Base-by-base conservation (phyloP, 2,888 invertebrate species). In the Latheticus oryzae region DNA sequence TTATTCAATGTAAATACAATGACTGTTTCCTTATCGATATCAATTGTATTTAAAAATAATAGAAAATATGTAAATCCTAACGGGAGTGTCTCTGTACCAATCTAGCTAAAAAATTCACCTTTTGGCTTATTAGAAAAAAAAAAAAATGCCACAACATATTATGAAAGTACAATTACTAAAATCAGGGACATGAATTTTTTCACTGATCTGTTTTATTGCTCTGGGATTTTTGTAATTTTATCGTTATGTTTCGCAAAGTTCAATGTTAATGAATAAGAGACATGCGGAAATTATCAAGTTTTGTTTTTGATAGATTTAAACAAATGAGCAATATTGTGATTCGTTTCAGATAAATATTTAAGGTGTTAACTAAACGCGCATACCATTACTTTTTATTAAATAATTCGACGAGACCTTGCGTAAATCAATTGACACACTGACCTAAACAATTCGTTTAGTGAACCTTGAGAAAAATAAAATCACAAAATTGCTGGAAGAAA, bases 351-450 rank as follows among this genome's bases (percentile, higher is more conserved):
- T n/a, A n/a, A n/a, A n/a, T n/a, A n/a, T n/a, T n/a, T n/a, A n/a
- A n/a, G n/a, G n/a, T n/a, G n/a, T n/a, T n/a, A n/a, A n/a, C n/a
- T n/a, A n/a, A n/a, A 9, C 9, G n/a, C 28, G 19, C 38, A 23
- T 13, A 28, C 42, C 23, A 42, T 42, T 42, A 26, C 11, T 32
- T 51, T 54, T 45, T 37, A 45, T 54, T 54, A 43, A 54, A 35
- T 37, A 45, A 43, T 35, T 32, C 33, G 45, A 5, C 24, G 19
- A 50, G 52, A 24, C 45, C 51, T 33, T 53, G 57, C 28, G 50
- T 50, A 57, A 57, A 57, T 32, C 55, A 60, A 58, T 62, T 62
- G 62, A 62, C 62, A 60, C 40, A 62, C 58, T 62, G 50, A 62
- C 62, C 62, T 38, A 26, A n/a, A 43, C 48, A 24, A 47, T 58